Percentiles rank a stretch among this genome's conserved stretches.
Conservation (phyloP, 2,797 vertebrate genomes). For the Loriculus beryllinus region DNA sequence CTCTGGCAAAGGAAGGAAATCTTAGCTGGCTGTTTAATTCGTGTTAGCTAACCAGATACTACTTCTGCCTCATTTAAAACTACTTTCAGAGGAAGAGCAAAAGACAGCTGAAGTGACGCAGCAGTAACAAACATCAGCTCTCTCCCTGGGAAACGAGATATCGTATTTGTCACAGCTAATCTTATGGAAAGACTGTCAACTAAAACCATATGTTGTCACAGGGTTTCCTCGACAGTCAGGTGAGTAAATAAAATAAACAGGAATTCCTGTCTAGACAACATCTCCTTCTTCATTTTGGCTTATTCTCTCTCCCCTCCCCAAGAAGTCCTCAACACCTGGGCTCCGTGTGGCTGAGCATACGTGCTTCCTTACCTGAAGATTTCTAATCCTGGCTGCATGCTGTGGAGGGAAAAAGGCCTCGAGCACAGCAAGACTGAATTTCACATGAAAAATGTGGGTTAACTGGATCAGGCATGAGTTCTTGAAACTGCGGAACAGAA, state of each 20-base stretch:
- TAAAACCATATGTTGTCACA: not conserved
- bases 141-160: not conserved
- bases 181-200: not conserved
- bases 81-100: not conserved
- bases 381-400: not conserved
- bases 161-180: not conserved
- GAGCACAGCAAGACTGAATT: fast-evolving
- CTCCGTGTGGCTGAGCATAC: fast-evolving
- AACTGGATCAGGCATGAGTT: not conserved
- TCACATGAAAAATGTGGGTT: not conserved
- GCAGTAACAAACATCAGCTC: not conserved
- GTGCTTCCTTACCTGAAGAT: not conserved
- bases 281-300: not conserved
- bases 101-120: not conserved
- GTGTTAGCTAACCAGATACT: not conserved
- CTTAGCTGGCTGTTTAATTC: not conserved
- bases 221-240: not conserved
- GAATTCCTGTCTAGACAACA: not conserved
- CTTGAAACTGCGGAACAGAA: not conserved
- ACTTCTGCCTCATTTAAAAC: not conserved
- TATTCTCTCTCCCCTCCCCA: not conserved
- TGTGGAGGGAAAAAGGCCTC: not conserved
- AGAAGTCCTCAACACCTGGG: not conserved
- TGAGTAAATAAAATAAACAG: not conserved
- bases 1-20: not conserved